Conservation (phyloP, 1,140 invertebrate species). For the Pachyrhynchus sulphureomaculatus region DNA sequence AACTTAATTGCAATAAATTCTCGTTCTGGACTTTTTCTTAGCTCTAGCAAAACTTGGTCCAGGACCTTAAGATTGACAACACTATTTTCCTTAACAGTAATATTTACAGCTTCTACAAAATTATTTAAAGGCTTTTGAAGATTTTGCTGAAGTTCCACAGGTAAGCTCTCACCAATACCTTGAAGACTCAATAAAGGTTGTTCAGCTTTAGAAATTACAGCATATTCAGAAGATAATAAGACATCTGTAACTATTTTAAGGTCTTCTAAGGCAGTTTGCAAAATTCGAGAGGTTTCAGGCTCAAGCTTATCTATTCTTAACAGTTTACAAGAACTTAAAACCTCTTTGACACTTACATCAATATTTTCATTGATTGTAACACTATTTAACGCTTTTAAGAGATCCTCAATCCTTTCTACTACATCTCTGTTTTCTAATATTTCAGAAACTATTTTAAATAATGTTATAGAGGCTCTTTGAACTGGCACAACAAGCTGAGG, state of each 20-base stretch:
- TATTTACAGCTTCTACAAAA: background rate
- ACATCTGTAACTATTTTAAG: no score
- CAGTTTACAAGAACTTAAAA: background rate
- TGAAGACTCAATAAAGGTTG: no score
- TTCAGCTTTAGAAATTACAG: no score
- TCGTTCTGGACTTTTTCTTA: no score
- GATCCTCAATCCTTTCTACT: background rate
- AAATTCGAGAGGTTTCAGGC: no score
- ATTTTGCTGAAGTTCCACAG: background rate
- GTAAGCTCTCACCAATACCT: no score
- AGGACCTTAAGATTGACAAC: no score
- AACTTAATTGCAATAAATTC: no score
- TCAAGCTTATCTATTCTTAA: background rate
- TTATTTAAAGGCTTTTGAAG: background rate
- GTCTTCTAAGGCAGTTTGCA: no score
- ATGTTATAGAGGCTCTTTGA: constrained; percentile 16
- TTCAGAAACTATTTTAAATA: constrained; percentile 20
- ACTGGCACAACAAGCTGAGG: constrained; percentile 11
- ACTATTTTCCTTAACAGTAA: background rate
- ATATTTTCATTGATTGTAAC: background rate
- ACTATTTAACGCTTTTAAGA: background rate
- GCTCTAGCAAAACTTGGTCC: no score
- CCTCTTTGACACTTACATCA: background rate
- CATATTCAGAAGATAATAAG: no score
- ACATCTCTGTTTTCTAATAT: background rate